Percentiles rank a stretch among this genome's conserved stretches.
Evolutionary conservation across 2,113 vertebrate genomes (phyloP).

Genomic region (Lutjanus erythropterus): DNA sequence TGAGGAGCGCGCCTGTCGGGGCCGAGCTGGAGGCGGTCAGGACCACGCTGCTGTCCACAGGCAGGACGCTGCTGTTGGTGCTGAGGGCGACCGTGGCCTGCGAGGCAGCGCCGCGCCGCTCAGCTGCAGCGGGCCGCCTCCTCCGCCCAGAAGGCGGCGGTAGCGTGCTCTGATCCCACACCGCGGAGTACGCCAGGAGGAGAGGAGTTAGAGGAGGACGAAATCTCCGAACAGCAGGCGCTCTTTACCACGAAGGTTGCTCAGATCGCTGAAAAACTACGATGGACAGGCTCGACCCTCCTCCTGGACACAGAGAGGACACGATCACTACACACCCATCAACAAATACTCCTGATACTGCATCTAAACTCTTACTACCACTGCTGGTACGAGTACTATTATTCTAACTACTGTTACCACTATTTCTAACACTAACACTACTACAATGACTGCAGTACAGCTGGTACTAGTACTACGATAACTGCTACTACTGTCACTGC

Average conservation of each 20-base stretch:
- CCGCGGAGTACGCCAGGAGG: constrained; percentile 83
- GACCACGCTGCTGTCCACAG: constrained; percentile 35
- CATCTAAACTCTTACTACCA: neutral
- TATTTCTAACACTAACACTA: neutral
- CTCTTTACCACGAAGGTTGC: constrained; percentile 84
- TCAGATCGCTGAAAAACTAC: constrained; percentile 79
- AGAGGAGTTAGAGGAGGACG: constrained; percentile 20
- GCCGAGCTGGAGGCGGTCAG: constrained; percentile 73
- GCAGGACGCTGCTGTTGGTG: constrained; percentile 64
- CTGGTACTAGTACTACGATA: neutral
- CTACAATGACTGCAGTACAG: too few species aligned
- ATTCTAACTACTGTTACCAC: neutral
- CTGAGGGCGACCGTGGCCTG: constrained; percentile 74
- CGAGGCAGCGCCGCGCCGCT: constrained; percentile 53
- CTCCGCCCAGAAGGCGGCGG: constrained; percentile 79
- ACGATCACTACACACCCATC: too few species aligned
- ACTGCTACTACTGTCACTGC: neutral
- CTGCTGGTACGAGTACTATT: neutral
- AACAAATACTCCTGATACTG: neutral
- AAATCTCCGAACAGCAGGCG: constrained; percentile 88
- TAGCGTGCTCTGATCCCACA: constrained; percentile 92
- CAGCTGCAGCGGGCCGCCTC: neutral
- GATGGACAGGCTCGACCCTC: constrained; percentile 54
- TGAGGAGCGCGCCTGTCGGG: constrained; percentile 84
- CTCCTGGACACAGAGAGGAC: constrained; percentile 58